Base-by-base conservation (phyloP, 2,797 vertebrate genomes). In the Cynopterus sphinx region DNA sequence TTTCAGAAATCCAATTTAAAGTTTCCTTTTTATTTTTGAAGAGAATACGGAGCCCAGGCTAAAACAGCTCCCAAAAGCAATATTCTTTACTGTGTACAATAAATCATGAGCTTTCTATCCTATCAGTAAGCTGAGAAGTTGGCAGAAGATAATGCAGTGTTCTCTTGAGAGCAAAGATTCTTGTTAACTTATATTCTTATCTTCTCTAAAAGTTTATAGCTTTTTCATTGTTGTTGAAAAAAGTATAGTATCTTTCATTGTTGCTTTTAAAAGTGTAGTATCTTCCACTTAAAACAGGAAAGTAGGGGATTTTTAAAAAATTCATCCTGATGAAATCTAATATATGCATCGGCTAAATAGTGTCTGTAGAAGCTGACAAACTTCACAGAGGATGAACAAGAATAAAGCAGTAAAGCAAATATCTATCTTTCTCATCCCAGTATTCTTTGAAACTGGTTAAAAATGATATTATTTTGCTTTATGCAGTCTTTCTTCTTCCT, bases 321-420 rank as follows among this genome's bases (percentile, higher is more conserved):
- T 93, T 98, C 97, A 94, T 97, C 96, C 81, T 82, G 93, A 83
- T 97, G 97, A 97, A 98, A 97, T 87, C 39, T 92, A 94, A 96
- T 88, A 82, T 81, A 81, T 86, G 63, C 61, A 87, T n/a, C 53
- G 95, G 63, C 93, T 97, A 81, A 89, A 95, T 91, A 94, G 68
- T 96, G 90, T 74, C 85, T 95, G 63, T 92, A 95, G 91, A 21
- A 86, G 95, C 95, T 97, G 95, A 96, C 84, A 0, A 0, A 41
- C 95, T 77, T 95, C 71, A 90, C 96, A 83, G 85, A 97, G 85
- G 97, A 78, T 81, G 77, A 97, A 83, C 83, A 95, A 74, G 98
- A 97, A 90, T 90, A 93, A 96, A 97, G 95, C 71, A 49, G 11
- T 59, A 33, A 70, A 94, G 92, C 86, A 74, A 97, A 93, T 96